Percentiles rank a stretch among this genome's conserved stretches.
phyloP scores from a whole-genome alignment of 2,888 invertebrate genomes.

The Ennomos fuscantarius region DNA sequence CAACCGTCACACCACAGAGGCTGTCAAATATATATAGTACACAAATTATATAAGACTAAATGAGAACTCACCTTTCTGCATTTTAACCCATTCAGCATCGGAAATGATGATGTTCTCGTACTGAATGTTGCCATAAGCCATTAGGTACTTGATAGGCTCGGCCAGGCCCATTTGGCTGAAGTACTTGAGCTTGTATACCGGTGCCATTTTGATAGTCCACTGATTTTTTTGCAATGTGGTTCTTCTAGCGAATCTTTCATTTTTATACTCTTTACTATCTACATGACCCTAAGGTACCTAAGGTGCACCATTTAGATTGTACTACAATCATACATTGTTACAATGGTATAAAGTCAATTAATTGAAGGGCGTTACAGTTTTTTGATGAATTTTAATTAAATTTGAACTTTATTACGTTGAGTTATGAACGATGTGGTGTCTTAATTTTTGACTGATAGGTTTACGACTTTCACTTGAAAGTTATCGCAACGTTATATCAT shows the following conservation, averaged over 20 bases:
- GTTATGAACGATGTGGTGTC: background rate
- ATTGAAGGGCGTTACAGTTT: background rate
- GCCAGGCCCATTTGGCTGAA: constrained; percentile 54
- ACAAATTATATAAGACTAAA: background rate
- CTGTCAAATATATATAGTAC: constrained; percentile 12
- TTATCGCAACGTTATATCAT: constrained; percentile 2
- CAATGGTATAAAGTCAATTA: constrained; percentile 9
- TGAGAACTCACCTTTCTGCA: constrained; percentile 41
- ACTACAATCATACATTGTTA: constrained; percentile 14
- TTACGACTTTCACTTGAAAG: constrained; percentile 7
- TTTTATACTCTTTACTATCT: constrained; percentile 20
- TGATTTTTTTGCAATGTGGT: constrained; percentile 29
- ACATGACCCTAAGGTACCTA: constrained; percentile 6
- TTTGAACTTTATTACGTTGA: constrained; percentile 2
- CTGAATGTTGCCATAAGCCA: constrained; percentile 52
- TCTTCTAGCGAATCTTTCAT: constrained; percentile 1
- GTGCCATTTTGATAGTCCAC: constrained; percentile 42
- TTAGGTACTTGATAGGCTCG: constrained; percentile 53
- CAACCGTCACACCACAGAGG: too few species aligned
- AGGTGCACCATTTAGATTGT: background rate
- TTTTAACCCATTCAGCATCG: constrained; percentile 40
- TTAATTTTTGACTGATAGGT: background rate
- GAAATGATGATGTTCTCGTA: constrained; percentile 48
- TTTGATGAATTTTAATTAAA: background rate
- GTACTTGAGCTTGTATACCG: constrained; percentile 51